phyloP scores from a whole-genome alignment of 1,140 invertebrate genomes.

The Arion vulgaris region DNA sequence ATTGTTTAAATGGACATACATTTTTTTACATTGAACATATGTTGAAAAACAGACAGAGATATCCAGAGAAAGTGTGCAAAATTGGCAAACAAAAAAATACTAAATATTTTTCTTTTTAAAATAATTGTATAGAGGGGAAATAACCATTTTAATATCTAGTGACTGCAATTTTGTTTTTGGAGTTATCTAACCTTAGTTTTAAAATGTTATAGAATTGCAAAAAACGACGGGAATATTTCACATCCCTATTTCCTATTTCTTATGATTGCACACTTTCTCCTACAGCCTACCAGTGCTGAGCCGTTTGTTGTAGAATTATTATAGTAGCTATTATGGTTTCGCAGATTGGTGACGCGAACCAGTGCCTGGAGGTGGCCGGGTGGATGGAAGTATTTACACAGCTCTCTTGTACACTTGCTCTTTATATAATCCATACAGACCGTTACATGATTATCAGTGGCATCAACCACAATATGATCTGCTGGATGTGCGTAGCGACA shows the following conservation, averaged over 20 bases:
- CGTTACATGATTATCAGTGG: slow-evolving; percentile 93
- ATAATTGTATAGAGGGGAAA: no score
- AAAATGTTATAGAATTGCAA: no score
- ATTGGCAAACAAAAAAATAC: neutral
- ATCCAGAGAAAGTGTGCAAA: slow-evolving; percentile 36
- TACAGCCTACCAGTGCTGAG: slow-evolving; percentile 79
- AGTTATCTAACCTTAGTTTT: no score
- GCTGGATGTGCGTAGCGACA: slow-evolving; percentile 98
- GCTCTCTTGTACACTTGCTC: slow-evolving; percentile 89
- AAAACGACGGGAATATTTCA: no score
- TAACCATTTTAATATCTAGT: no score
- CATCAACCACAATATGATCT: slow-evolving; percentile 85
- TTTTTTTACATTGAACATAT: slow-evolving; percentile 22
- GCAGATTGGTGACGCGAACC: slow-evolving; percentile 94
- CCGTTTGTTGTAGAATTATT: slow-evolving; percentile 49
- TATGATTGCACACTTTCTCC: slow-evolving; percentile 31
- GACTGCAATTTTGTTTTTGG: no score
- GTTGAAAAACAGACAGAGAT: slow-evolving; percentile 36
- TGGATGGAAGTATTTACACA: slow-evolving; percentile 84
- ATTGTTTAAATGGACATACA: slow-evolving; percentile 1
- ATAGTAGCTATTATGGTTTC: slow-evolving; percentile 73
- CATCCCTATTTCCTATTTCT: no score
- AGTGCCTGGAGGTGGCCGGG: slow-evolving; percentile 96
- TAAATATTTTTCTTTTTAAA: no score
- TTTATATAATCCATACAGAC: slow-evolving; percentile 99